Conservation (phyloP, 2,113 vertebrate genomes). For the Limanda limanda region DNA sequence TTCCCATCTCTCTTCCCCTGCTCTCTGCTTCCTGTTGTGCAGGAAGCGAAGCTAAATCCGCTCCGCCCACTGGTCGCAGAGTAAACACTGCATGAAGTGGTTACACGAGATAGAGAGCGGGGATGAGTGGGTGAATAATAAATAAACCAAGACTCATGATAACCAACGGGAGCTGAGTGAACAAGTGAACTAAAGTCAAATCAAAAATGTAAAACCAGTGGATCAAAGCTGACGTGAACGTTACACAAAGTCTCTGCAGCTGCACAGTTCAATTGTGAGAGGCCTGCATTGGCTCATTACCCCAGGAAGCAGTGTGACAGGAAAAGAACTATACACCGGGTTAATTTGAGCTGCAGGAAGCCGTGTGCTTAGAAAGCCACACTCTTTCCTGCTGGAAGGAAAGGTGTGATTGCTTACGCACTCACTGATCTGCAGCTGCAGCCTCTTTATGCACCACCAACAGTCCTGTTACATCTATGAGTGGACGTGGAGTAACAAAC, state of each 20-base stretch:
- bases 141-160: constrained; percentile 11
- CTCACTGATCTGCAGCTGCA: constrained; percentile 64
- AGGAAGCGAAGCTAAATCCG: constrained; percentile 70
- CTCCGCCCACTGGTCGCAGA: constrained; percentile 65
- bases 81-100: constrained; percentile 52
- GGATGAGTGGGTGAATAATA: constrained; percentile 5
- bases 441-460: constrained; percentile 10
- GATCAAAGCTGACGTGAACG: neutral
- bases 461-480: constrained; percentile 1
- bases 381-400: constrained; percentile 74
- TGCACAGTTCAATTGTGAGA: constrained; percentile 56
- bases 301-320: constrained; percentile 68
- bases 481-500: neutral
- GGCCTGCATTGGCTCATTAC: constrained; percentile 54
- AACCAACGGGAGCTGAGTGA: neutral
- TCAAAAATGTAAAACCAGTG: constrained; percentile 1
- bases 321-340: constrained; percentile 59
- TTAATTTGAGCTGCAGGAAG: constrained; percentile 72
- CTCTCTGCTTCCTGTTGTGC: constrained; percentile 77
- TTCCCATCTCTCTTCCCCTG: constrained; percentile 56
- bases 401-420: constrained; percentile 72
- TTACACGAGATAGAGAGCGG: constrained; percentile 34
- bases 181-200: constrained; percentile 1
- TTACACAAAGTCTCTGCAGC: constrained; percentile 38
- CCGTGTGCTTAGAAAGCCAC: constrained; percentile 74